Evolutionary conservation across 2,113 vertebrate genomes (phyloP).

Genomic region (Brachypodius melanocephalos): DNA sequence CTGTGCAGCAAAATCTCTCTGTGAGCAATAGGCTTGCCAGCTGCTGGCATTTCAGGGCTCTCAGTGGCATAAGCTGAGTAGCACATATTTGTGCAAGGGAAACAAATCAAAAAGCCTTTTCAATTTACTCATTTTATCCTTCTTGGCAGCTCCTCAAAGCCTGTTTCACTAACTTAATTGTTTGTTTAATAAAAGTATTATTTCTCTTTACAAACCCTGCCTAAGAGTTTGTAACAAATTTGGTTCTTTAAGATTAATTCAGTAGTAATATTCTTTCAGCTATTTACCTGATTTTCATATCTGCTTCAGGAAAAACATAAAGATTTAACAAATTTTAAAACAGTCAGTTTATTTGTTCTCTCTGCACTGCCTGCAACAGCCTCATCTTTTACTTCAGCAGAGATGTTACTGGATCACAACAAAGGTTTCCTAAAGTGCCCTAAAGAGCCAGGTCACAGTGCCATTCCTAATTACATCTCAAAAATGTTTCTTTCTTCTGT

Average conservation of each 20-base stretch:
- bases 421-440: background rate
- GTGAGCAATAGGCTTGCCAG: background rate
- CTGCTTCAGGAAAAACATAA: background rate
- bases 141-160: background rate
- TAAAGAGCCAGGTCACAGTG: background rate
- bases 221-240: background rate
- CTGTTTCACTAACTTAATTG: background rate
- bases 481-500: background rate
- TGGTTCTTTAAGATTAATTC: background rate
- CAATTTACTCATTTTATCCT: background rate
- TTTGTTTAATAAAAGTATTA: background rate
- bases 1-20: background rate
- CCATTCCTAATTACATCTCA: background rate
- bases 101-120: background rate
- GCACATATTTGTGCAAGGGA: background rate
- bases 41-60: background rate
- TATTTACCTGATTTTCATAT: background rate
- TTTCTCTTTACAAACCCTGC: background rate
- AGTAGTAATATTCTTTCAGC: background rate
- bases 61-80: background rate
- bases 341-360: background rate
- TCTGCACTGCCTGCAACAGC: background rate
- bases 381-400: background rate
- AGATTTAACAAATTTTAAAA: background rate
- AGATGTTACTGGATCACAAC: background rate